Conservation (phyloP, 2,797 vertebrate genomes). For the Hypotaenidia okinawae region DNA sequence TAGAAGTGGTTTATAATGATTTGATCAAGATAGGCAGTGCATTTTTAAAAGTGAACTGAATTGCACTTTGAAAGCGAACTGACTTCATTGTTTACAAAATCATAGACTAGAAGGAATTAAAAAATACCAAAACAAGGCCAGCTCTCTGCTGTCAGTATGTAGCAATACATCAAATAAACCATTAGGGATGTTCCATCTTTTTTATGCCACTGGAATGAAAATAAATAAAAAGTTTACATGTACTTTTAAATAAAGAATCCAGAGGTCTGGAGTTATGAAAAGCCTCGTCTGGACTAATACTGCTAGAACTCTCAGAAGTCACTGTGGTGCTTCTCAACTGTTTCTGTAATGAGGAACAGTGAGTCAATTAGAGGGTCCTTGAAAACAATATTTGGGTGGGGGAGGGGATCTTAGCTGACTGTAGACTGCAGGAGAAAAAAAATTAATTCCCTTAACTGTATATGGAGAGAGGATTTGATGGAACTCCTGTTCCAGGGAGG, state of each 20-base stretch:
- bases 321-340: background rate
- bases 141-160: background rate
- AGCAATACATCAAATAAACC: background rate
- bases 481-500: background rate
- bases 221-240: background rate
- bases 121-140: background rate
- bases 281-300: background rate
- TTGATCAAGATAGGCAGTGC: constrained; percentile 15
- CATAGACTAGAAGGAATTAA: background rate
- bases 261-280: background rate
- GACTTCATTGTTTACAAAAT: constrained; percentile 11
- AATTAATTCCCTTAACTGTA: background rate
- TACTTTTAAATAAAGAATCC: background rate
- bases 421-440: background rate
- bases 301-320: background rate
- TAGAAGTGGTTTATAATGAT: background rate
- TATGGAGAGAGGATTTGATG: background rate
- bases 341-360: background rate
- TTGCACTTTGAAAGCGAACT: background rate
- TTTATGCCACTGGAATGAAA: background rate
- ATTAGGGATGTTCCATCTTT: background rate
- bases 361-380: background rate
- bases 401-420: background rate
- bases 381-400: background rate
- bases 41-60: constrained; percentile 1